phyloP scores from a whole-genome alignment of 2,888 invertebrate species.

The Abrostola tripartita region DNA sequence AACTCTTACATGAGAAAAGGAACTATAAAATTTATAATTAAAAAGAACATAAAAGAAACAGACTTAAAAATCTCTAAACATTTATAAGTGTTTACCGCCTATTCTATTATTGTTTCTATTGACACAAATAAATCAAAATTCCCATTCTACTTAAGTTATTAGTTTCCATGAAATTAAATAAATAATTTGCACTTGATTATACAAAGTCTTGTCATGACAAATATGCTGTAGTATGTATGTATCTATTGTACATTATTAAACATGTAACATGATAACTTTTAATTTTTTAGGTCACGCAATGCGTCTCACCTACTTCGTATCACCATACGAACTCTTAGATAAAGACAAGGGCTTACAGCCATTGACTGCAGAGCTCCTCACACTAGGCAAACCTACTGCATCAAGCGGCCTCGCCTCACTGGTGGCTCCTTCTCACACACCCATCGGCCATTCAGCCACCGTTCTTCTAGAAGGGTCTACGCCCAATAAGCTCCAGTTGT shows the following conservation, averaged over 20 bases:
- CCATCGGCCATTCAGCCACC: constrained; percentile 95
- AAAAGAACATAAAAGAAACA: too few relatives aligned
- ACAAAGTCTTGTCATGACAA: too few relatives aligned
- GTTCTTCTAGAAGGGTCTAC: constrained; percentile 96
- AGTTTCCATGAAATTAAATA: too few relatives aligned
- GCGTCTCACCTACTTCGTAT: constrained; percentile 97
- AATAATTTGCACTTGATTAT: too few relatives aligned
- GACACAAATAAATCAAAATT: too few relatives aligned
- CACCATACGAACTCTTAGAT: constrained; percentile 96
- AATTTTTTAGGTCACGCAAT: constrained; percentile 93
- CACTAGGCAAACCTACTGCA: constrained; percentile 78
- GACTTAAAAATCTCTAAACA: too few relatives aligned
- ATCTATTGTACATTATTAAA: too few relatives aligned
- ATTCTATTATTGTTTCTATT: background rate
- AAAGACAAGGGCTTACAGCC: constrained; percentile 92
- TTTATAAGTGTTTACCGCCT: too few relatives aligned
- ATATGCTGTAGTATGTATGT: too few relatives aligned
- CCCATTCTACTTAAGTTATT: too few relatives aligned
- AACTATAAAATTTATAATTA: too few relatives aligned
- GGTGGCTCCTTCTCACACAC: constrained; percentile 85
- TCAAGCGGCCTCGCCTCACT: constrained; percentile 77
- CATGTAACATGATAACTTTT: constrained; percentile 7
- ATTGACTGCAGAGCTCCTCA: constrained; percentile 92
- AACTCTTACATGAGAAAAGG: too few relatives aligned
- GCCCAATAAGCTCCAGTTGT: constrained; percentile 94